Conservation (phyloP, 2,113 vertebrate genomes). For the Lophius piscatorius region DNA sequence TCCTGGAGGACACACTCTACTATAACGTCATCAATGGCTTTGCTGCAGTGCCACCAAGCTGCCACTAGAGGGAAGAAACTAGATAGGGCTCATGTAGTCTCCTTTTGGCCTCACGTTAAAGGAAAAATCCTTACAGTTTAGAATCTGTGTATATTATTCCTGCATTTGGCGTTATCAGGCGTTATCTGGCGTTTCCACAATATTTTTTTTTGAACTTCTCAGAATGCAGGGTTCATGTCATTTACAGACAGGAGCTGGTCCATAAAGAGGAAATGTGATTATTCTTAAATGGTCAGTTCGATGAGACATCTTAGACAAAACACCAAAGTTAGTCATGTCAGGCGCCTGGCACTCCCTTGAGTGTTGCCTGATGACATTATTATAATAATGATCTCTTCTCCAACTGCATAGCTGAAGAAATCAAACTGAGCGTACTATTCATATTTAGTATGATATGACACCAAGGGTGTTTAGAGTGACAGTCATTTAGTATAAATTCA, state of each 20-base stretch:
- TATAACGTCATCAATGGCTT: conserved; percentile 56
- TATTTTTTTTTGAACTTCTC: no score
- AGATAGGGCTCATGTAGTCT: conserved; percentile 6
- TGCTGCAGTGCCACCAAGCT: conserved; percentile 10
- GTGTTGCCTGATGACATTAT: background rate
- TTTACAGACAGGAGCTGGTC: conserved; percentile 1
- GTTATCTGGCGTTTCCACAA: no score
- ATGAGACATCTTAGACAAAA: conserved; percentile 15
- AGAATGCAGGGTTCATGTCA: no score
- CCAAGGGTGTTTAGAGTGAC: no score
- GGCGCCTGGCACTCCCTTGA: background rate
- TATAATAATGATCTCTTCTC: background rate
- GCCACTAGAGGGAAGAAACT: conserved; percentile 50
- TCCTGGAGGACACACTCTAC: conserved; percentile 69
- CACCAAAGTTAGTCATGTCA: background rate
- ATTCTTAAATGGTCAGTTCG: background rate
- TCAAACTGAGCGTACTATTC: no score
- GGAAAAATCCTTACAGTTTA: conserved; percentile 29
- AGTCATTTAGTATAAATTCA: background rate
- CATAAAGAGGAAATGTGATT: background rate
- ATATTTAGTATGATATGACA: no score
- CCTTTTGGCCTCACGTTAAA: conserved; percentile 47
- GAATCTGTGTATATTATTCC: background rate
- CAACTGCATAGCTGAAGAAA: no score
- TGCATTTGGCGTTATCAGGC: no score